phyloP scores from a whole-genome alignment of 1,140 invertebrate genomes.

The Neodiprion lecontei region DNA sequence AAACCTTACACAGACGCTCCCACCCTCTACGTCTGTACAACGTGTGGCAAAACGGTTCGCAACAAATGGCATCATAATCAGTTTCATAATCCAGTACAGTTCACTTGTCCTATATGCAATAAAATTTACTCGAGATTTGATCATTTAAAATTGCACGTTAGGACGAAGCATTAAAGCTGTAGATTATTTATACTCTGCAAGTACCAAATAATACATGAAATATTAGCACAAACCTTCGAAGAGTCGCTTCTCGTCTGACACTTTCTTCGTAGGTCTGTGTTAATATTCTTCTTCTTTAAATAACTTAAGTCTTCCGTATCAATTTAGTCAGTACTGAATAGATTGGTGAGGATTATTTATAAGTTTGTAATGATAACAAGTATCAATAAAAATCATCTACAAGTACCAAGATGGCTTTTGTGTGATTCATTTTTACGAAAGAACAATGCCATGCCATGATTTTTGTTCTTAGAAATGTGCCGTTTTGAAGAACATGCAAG shows the following conservation, averaged over 20 bases:
- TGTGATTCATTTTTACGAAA: constrained; percentile 9
- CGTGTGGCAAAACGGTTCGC: constrained; percentile 1
- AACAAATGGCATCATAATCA: constrained; percentile 10
- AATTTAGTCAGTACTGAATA: background rate
- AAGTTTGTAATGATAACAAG: background rate
- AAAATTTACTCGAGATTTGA: background rate
- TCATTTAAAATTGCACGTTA: background rate
- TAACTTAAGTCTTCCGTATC: background rate
- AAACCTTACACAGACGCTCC: background rate
- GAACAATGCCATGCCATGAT: background rate
- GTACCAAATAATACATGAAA: background rate
- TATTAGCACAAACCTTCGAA: background rate
- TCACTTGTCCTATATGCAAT: constrained; percentile 9
- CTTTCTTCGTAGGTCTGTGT: background rate
- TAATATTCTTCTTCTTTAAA: background rate
- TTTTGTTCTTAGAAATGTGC: background rate
- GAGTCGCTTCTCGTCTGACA: background rate
- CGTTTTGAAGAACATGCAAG: constrained; percentile 10
- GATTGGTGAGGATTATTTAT: background rate
- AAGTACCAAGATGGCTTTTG: background rate
- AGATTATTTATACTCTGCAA: background rate
- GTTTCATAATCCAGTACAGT: constrained; percentile 15
- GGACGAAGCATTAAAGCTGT: background rate
- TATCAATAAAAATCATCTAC: background rate
- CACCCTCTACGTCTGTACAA: background rate